Evolutionary conservation across 2,113 vertebrate species (phyloP), one percentile per base, ranked within the genome.

Genomic region (Vombatus ursinus): DNA sequence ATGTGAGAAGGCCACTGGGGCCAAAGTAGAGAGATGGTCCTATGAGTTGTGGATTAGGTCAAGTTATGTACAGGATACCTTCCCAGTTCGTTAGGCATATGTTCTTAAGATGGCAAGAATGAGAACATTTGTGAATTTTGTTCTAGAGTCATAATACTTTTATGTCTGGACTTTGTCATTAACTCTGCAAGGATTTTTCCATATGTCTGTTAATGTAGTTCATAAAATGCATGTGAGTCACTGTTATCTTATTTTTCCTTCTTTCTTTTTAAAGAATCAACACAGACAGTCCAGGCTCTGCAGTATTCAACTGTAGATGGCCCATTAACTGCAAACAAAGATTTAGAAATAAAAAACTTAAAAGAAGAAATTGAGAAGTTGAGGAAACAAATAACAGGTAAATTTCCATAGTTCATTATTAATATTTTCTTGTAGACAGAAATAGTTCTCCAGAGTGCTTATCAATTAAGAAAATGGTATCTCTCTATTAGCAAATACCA

Each of bases 321-420:
- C 8, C 99, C 99, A 25, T 77, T 98, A 96, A 98, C 95, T 96
- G 92, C 98, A 57, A 99, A 98, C 98, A 99, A 99, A 98, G 99
- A 99, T 98, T 98, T 99, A 98, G 99, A 99, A 99, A 99, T 99
- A 97, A 99, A 99, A 98, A 99, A 98, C 97, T 99, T 99, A 96
- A 99, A 99, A 98, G 99, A 99, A 93, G 99, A 99, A 99, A 99
- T 99, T 89, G 99, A 99, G 98, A 99, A 99, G 94, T 98, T 99
- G 95, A 99, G 99, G 98, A 99, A 99, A 96, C 99, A 99, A 98
- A 98, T 99, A 68, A 99, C 99, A 97, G 99, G 99, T 99, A 97
- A 98, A 97, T 97, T 94, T 93, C 3, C 95, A 93, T 94, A 92
- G 92, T 0, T 97, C 52, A 94, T 84, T 44, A 84, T 84, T 84